Conservation (phyloP, 2,113 vertebrate species). For the Stegastes partitus region DNA sequence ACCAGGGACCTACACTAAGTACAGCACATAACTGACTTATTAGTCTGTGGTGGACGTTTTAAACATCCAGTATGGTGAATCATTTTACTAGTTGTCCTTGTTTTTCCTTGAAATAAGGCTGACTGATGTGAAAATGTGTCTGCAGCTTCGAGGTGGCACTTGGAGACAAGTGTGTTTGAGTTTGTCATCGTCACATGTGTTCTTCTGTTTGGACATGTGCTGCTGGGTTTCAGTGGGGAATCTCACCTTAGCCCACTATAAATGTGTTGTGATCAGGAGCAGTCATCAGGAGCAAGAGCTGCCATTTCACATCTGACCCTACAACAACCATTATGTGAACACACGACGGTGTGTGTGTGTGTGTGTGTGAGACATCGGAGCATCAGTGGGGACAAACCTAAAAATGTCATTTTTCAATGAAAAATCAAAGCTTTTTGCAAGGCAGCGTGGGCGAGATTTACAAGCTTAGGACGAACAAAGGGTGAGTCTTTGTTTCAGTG, state of each 20-base stretch:
- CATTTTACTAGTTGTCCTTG: no score
- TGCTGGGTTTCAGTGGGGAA: no score
- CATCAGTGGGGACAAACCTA: background rate
- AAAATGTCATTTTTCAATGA: slow-evolving; percentile 58
- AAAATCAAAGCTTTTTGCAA: slow-evolving; percentile 55
- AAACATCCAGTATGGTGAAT: no score
- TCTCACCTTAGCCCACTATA: background rate
- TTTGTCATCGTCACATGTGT: no score
- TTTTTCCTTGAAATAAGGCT: no score
- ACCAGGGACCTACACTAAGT: no score
- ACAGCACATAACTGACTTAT: no score
- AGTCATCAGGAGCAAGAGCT: background rate
- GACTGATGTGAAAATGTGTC: no score
- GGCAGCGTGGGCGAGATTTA: slow-evolving; percentile 59
- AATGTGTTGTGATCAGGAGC: slow-evolving; percentile 11
- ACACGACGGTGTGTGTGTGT: background rate
- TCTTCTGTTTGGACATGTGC: no score
- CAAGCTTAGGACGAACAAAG: slow-evolving; percentile 72
- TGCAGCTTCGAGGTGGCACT: no score
- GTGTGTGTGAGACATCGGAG: background rate
- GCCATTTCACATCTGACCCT: slow-evolving; percentile 21
- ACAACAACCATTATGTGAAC: background rate
- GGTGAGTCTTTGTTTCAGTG: slow-evolving; percentile 76
- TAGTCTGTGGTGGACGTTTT: no score
- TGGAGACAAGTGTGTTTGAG: no score